Evolutionary conservation across 1,140 invertebrate species (phyloP).

Genomic region (Phenacoccus solenopsis): DNA sequence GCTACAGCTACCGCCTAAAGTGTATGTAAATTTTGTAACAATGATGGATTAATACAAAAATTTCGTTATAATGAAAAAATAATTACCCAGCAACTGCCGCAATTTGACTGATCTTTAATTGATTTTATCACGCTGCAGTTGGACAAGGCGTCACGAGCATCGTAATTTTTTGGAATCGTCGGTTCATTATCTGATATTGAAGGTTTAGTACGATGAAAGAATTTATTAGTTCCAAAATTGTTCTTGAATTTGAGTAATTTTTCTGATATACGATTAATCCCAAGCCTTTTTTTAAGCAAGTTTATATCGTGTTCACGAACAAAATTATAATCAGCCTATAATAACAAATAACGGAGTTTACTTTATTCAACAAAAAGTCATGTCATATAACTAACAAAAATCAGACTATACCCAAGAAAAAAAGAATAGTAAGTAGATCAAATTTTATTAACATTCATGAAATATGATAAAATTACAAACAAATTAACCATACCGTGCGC

Average conservation of each 20-base stretch:
- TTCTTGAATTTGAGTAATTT: neutral
- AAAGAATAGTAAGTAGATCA: too few relatives aligned
- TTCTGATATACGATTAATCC: neutral
- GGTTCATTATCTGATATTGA: too few relatives aligned
- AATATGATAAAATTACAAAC: too few relatives aligned
- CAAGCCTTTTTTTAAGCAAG: neutral
- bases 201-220: too few relatives aligned
- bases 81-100: conserved; percentile 58
- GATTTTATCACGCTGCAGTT: conserved; percentile 65
- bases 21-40: neutral
- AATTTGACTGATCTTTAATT: conserved; percentile 60
- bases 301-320: neutral
- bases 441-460: too few relatives aligned
- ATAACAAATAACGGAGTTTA: too few relatives aligned
- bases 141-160: conserved; percentile 64
- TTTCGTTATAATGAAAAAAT: neutral
- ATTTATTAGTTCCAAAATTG: too few relatives aligned
- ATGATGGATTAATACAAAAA: neutral
- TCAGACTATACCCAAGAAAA: too few relatives aligned
- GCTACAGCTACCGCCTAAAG: conserved; percentile 31
- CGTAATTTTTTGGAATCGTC: conserved; percentile 57
- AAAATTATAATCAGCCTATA: neutral
- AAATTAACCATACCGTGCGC: too few relatives aligned
- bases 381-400: too few relatives aligned
- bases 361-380: too few relatives aligned